phyloP scores from a whole-genome alignment of 1,140 invertebrate species.

The Babylonia areolata region DNA sequence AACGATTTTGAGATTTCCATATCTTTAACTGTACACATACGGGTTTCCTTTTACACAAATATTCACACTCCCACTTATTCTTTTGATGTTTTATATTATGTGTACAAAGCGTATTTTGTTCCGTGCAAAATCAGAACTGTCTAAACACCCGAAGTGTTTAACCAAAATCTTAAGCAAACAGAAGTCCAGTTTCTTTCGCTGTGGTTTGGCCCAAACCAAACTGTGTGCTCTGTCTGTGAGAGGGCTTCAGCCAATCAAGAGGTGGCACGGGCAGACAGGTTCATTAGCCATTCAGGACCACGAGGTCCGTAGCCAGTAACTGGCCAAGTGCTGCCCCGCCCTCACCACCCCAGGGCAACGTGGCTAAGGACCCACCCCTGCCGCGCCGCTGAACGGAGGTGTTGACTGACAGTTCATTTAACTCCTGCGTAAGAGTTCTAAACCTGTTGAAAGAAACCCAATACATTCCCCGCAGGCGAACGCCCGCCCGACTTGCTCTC shows the following conservation, averaged over 20 bases:
- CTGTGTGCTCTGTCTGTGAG: not conserved
- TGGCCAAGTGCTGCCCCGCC: not conserved
- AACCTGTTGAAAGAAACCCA: not conserved
- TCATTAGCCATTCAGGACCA: constrained; percentile 2
- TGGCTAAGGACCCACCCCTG: not conserved
- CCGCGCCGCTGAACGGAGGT: too few species aligned
- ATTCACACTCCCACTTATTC: too few species aligned
- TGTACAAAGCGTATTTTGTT: too few species aligned
- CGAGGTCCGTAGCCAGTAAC: not conserved
- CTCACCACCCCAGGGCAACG: not conserved
- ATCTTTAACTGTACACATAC: too few species aligned
- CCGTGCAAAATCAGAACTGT: not conserved
- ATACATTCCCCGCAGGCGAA: not conserved
- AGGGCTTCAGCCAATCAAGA: constrained; percentile 1
- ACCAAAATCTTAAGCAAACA: too few species aligned
- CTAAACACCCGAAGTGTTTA: not conserved
- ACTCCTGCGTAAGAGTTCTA: constrained; percentile 6
- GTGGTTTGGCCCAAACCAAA: not conserved
- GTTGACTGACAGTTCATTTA: not conserved
- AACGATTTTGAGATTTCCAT: too few species aligned
- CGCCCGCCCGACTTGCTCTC: not conserved
- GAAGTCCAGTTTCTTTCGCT: too few species aligned
- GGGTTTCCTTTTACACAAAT: too few species aligned
- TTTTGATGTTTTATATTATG: too few species aligned
- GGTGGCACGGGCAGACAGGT: not conserved